A percentile compares a stretch with the other conserved stretches of the same genome.
phyloP scores from a whole-genome alignment of 2,113 vertebrate genomes.

The Aviceda subcristata region DNA sequence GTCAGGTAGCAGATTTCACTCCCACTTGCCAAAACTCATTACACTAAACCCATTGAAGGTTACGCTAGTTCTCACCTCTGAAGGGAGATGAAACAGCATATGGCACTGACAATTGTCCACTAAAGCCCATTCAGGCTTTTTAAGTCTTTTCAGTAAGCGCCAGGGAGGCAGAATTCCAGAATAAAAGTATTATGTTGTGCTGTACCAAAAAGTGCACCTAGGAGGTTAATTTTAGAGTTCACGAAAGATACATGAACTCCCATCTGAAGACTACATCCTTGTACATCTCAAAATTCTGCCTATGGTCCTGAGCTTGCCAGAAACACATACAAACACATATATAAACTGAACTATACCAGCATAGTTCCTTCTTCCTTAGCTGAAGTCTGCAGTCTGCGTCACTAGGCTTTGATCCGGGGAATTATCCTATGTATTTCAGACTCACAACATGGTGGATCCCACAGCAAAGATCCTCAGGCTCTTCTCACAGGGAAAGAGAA shows the following conservation, averaged over 20 bases:
- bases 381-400: neutral
- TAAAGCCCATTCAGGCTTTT: neutral
- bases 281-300: neutral
- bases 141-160: neutral
- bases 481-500: neutral
- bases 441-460: fast-evolving
- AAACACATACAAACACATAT: neutral
- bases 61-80: neutral
- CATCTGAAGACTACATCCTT: neutral
- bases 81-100: neutral
- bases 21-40: neutral
- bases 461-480: neutral
- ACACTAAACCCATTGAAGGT: neutral
- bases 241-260: neutral
- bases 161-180: neutral
- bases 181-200: neutral
- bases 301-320: neutral
- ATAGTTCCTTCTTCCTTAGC: neutral
- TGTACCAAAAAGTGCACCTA: neutral
- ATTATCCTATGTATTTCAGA: neutral
- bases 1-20: neutral
- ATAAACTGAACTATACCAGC: neutral
- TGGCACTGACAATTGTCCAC: neutral
- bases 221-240: neutral
- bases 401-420: neutral